A percentile compares a stretch with the other conserved stretches of the same genome.
Evolutionary conservation across 2,888 invertebrate genomes (phyloP).

Genomic region (Drosophila monieri): DNA sequence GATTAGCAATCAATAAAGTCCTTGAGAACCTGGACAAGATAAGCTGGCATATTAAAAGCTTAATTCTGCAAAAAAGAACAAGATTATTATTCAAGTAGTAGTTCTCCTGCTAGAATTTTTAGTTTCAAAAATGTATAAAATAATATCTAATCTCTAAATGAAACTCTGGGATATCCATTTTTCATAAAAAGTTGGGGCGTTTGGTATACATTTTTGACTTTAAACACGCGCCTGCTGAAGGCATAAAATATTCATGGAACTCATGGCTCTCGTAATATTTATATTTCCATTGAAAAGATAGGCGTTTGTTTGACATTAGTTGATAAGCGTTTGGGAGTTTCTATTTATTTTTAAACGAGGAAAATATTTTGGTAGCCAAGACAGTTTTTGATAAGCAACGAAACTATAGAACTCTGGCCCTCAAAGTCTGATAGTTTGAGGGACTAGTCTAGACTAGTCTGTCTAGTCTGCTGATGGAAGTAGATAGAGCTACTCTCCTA

Average conservation of each 20-base stretch:
- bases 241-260: constrained; percentile 38
- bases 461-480: constrained; percentile 7
- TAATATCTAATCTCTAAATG: too few relatives aligned
- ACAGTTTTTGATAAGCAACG: constrained; percentile 63
- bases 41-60: constrained; percentile 19
- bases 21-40: constrained; percentile 23
- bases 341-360: constrained; percentile 23
- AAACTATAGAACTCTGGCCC: constrained; percentile 53
- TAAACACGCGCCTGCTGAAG: constrained; percentile 24
- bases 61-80: neutral
- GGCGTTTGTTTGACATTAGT: constrained; percentile 12
- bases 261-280: constrained; percentile 30
- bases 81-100: too few relatives aligned
- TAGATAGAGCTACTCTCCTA: too few relatives aligned
- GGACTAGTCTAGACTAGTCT: too few relatives aligned
- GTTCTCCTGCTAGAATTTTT: too few relatives aligned
- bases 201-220: constrained; percentile 23
- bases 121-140: too few relatives aligned
- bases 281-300: constrained; percentile 33
- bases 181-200: too few relatives aligned
- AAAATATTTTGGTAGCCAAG: constrained; percentile 33
- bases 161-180: neutral
- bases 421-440: constrained; percentile 26
- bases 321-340: constrained; percentile 46
- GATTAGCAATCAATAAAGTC: constrained; percentile 24